Evolutionary conservation across 2,113 vertebrate genomes (phyloP).

Genomic region (Saiga tatarica): DNA sequence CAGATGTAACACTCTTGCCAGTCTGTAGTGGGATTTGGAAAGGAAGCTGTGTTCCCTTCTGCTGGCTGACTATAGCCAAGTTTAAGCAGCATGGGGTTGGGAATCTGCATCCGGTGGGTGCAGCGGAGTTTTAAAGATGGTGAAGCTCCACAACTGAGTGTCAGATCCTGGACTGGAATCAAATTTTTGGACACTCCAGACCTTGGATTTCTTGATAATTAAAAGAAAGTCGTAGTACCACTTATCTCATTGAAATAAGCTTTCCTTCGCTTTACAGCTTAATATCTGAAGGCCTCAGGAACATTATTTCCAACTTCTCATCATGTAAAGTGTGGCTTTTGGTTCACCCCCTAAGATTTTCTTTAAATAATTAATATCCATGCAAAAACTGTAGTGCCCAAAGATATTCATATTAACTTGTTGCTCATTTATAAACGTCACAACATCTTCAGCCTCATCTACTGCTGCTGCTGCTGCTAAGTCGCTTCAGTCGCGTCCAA

Average conservation of each 20-base stretch:
- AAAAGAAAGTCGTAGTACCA: not conserved
- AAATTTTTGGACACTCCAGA: not conserved
- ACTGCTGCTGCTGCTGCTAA: not conserved
- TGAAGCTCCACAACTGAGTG: not conserved
- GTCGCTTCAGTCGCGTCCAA: fast-evolving
- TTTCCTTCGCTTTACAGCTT: not conserved
- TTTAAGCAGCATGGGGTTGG: not conserved
- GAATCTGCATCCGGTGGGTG: not conserved
- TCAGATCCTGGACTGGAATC: not conserved
- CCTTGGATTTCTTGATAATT: not conserved
- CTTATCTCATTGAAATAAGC: not conserved
- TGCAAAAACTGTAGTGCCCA: not conserved
- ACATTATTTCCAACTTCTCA: not conserved
- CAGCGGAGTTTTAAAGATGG: not conserved
- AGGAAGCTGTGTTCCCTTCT: conserved; percentile 57
- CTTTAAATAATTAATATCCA: not conserved
- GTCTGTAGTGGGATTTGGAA: not conserved
- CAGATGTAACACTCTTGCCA: not conserved
- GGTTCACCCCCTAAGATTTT: not conserved
- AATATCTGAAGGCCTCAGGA: not conserved
- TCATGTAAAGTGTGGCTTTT: not conserved
- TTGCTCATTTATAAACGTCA: not conserved
- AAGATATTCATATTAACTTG: not conserved
- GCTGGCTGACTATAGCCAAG: not conserved
- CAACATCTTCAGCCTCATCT: not conserved